Evolutionary conservation across 2,113 vertebrate species (phyloP).

Genomic region (Genyomyrus donnyi): DNA sequence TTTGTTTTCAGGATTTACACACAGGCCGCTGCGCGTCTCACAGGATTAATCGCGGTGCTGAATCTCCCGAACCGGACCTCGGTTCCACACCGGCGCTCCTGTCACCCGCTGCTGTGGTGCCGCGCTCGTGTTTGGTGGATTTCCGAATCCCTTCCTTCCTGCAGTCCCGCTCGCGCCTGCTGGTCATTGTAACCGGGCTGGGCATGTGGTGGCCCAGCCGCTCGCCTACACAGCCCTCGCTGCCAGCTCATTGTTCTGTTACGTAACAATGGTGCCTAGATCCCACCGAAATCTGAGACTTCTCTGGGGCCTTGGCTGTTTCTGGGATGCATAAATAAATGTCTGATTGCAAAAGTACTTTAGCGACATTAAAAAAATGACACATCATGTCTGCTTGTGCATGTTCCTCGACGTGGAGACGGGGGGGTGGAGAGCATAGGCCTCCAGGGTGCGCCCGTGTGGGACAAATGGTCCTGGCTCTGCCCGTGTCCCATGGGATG

Average conservation of each 20-base stretch:
- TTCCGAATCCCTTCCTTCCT: background rate
- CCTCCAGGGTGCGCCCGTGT: background rate
- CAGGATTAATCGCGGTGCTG: background rate
- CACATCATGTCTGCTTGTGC: background rate
- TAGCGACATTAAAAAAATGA: background rate
- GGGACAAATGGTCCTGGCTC: background rate
- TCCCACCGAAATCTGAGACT: background rate
- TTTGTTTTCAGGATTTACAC: background rate
- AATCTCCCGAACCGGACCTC: background rate
- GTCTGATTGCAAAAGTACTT: background rate
- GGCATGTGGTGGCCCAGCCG: background rate
- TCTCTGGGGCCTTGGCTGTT: background rate
- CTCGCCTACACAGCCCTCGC: background rate
- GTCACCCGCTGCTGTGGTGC: background rate
- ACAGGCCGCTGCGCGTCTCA: background rate
- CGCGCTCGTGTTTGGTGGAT: background rate
- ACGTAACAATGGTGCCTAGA: background rate
- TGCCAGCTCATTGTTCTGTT: background rate
- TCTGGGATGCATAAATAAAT: background rate
- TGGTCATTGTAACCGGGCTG: background rate
- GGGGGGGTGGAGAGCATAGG: background rate
- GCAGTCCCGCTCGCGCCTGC: background rate
- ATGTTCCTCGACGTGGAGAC: background rate
- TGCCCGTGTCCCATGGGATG: background rate
- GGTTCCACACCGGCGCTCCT: background rate